phyloP scores from a whole-genome alignment of 2,797 vertebrate genomes.

The Oophaga sylvatica region DNA sequence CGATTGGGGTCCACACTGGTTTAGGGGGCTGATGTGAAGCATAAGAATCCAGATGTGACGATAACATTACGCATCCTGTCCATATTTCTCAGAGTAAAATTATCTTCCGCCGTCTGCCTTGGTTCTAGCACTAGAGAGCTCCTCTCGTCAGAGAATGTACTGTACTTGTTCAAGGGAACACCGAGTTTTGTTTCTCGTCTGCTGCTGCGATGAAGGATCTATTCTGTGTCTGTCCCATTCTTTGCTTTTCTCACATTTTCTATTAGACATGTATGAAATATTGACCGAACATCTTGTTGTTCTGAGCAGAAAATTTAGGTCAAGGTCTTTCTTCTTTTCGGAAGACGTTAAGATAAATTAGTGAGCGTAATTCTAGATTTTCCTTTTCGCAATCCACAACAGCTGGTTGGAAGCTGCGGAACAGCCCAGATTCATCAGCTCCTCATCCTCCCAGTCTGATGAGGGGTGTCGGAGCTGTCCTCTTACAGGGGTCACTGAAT shows the following conservation, averaged over 20 bases:
- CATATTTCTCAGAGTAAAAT: not conserved
- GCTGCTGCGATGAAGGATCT: slow-evolving; percentile 22
- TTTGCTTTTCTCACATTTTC: not conserved
- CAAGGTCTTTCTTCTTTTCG: not conserved
- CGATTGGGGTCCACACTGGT: not conserved
- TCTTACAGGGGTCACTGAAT: not conserved
- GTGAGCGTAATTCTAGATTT: no score
- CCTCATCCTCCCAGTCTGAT: not conserved
- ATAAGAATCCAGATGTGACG: not conserved
- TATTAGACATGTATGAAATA: not conserved
- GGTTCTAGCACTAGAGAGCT: not conserved
- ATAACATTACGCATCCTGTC: not conserved
- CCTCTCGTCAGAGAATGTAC: slow-evolving; percentile 33
- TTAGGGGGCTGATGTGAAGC: not conserved
- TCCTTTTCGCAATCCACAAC: not conserved
- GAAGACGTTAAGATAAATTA: not conserved
- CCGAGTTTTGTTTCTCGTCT: slow-evolving; percentile 39
- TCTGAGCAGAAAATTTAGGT: not conserved
- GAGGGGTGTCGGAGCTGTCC: not conserved
- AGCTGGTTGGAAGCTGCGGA: not conserved
- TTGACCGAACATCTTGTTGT: no score
- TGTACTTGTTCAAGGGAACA: slow-evolving; percentile 41
- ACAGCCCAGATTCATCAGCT: not conserved
- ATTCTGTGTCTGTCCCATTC: slow-evolving; percentile 13
- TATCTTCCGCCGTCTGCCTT: not conserved